phyloP scores from a whole-genome alignment of 1,140 invertebrate species.

The Drosophila kepulauana region DNA sequence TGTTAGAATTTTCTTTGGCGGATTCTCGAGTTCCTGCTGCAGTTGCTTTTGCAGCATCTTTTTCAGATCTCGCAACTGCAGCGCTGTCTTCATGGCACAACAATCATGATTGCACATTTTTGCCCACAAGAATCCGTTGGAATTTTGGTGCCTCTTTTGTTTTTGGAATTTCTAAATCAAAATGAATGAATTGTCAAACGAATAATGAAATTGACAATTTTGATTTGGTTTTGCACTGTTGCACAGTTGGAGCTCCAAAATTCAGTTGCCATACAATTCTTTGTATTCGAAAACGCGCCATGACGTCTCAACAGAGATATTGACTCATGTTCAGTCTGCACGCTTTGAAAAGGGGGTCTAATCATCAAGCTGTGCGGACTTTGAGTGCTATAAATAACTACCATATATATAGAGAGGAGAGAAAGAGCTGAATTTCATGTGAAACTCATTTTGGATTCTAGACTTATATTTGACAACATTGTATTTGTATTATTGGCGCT shows the following conservation, averaged over 20 bases:
- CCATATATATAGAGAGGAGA: too few species aligned
- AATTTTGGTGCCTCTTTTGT: not conserved
- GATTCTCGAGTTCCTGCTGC: conserved; percentile 19
- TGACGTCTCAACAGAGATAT: not conserved
- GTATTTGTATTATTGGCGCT: not conserved
- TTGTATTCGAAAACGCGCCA: not conserved
- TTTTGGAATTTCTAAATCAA: not conserved
- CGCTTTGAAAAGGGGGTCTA: not conserved
- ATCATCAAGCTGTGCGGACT: not conserved
- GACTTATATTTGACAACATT: not conserved
- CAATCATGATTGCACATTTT: conserved; percentile 61
- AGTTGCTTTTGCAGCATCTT: conserved; percentile 13
- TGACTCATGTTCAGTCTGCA: too few species aligned
- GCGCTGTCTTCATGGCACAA: conserved; percentile 49
- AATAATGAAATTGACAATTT: not conserved
- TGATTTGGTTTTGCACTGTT: not conserved
- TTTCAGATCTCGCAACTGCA: conserved; percentile 48
- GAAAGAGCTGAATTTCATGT: not conserved
- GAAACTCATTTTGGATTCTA: not conserved
- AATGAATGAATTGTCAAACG: not conserved
- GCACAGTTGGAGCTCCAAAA: not conserved
- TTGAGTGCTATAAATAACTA: too few species aligned
- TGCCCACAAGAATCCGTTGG: not conserved
- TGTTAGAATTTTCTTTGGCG: conserved; percentile 39
- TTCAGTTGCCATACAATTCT: not conserved